Evolutionary conservation across 2,888 invertebrate genomes (phyloP).

Genomic region (Pilophorus perplexus): DNA sequence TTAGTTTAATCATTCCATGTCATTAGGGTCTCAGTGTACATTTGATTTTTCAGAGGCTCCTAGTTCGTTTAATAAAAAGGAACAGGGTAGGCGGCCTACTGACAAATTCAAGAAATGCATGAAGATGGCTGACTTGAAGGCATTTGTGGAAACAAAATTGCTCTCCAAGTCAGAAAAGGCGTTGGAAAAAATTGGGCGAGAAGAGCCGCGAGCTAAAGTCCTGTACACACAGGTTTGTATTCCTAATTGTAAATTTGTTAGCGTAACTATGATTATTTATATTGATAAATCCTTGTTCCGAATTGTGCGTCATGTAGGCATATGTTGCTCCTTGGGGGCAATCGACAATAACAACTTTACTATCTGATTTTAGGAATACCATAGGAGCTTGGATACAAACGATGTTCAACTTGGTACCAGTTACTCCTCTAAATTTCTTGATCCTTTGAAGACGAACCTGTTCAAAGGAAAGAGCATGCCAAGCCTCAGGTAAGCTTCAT

Average conservation of each 20-base stretch:
- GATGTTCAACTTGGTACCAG: conserved; percentile 59
- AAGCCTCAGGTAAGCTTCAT: conserved; percentile 70
- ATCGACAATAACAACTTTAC: too few species aligned
- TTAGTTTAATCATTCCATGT: too few species aligned
- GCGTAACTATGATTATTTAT: too few species aligned
- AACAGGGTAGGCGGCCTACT: conserved; percentile 56
- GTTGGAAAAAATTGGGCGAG: conserved; percentile 82
- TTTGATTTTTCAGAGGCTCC: conserved; percentile 56
- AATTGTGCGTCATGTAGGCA: too few species aligned
- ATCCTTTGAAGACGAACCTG: conserved; percentile 62
- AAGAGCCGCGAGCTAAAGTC: conserved; percentile 57
- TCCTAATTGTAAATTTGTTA: too few species aligned
- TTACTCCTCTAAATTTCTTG: conserved; percentile 56
- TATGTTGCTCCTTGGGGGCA: too few species aligned
- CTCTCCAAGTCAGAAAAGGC: conserved; percentile 89
- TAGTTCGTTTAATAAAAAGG: conserved; percentile 52
- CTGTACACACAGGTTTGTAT: conserved; percentile 45
- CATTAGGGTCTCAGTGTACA: too few species aligned
- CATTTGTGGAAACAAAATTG: conserved; percentile 88
- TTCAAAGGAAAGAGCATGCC: conserved; percentile 97
- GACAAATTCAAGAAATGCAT: conserved; percentile 81
- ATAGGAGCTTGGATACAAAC: conserved; percentile 76
- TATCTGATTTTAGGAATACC: conserved; percentile 65
- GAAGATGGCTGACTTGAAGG: conserved; percentile 87
- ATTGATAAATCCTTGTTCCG: too few species aligned